phyloP scores from a whole-genome alignment of 2,797 vertebrate genomes.

The Sebastes reedi region DNA sequence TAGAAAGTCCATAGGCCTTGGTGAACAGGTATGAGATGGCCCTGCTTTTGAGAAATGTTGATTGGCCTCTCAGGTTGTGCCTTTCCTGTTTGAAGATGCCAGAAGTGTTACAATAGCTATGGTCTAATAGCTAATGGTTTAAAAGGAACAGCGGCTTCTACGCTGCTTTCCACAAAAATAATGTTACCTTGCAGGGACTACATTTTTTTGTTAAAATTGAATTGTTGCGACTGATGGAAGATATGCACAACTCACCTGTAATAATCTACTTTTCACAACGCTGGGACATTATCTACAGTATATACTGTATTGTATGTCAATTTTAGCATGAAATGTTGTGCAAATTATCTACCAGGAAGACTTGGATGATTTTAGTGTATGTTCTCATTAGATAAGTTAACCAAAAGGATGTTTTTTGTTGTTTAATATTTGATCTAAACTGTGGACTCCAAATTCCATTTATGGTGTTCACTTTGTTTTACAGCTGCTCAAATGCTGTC shows the following conservation, averaged over 20 bases:
- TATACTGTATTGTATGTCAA: not conserved
- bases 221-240: not conserved
- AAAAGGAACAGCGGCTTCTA: not conserved
- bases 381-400: not conserved
- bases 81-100: not conserved
- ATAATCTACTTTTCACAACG: not conserved
- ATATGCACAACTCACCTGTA: not conserved
- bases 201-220: too few species aligned
- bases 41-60: not conserved
- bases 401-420: not conserved
- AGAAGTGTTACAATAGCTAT: not conserved
- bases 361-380: not conserved
- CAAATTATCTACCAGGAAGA: not conserved
- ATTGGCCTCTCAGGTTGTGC: not conserved
- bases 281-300: not conserved
- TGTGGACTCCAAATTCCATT: not conserved
- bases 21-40: not conserved
- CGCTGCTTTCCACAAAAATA: not conserved
- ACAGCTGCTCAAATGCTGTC: constrained; percentile 3
- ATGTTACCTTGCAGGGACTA: too few species aligned
- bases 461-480: not conserved
- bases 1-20: not conserved
- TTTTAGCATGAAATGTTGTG: not conserved
- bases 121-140: not conserved
- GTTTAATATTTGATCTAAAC: not conserved